These are phyloP conservation scores for Apis dorsata DNA, from an alignment of 1,140 invertebrate genomes.

Conservation along the genomic window DNA sequence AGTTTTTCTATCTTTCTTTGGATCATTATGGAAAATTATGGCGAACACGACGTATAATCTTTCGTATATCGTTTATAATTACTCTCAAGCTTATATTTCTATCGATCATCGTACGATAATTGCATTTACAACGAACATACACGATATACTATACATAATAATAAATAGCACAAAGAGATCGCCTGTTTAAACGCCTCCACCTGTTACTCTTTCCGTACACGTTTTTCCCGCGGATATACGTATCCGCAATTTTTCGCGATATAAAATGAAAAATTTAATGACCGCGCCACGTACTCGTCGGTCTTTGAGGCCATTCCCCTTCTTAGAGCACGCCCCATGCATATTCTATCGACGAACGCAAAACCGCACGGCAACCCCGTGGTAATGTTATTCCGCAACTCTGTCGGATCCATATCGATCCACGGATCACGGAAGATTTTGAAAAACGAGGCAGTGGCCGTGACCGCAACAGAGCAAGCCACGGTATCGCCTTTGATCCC, in stretches of 20 bases:
- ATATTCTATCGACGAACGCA: conserved; percentile 71
- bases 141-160: background rate
- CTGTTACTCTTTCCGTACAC: background rate
- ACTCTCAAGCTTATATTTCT: background rate
- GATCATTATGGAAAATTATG: background rate
- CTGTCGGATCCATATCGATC: conserved; percentile 42
- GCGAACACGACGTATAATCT: background rate
- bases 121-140: background rate
- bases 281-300: background rate
- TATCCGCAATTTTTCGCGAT: background rate
- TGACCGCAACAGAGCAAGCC: conserved; percentile 39
- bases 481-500: conserved; percentile 26
- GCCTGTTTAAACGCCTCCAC: background rate
- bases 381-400: conserved; percentile 67
- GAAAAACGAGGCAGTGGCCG: conserved; percentile 50
- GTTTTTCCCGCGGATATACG: background rate
- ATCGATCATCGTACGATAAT: background rate
- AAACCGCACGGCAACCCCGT: conserved; percentile 60
- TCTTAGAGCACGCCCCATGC: conserved; percentile 72
- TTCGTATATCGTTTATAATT: background rate
- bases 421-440: conserved; percentile 55
- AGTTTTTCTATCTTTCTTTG: too few species aligned
- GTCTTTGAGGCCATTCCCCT: conserved; percentile 66
- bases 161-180: background rate
- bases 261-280: conserved; percentile 40